Evolutionary conservation across 53 echinoderm and acorn worm genomes (phyloP), one percentile per base, ranked within the genome.

Genomic region (Echinometra lucunter): DNA sequence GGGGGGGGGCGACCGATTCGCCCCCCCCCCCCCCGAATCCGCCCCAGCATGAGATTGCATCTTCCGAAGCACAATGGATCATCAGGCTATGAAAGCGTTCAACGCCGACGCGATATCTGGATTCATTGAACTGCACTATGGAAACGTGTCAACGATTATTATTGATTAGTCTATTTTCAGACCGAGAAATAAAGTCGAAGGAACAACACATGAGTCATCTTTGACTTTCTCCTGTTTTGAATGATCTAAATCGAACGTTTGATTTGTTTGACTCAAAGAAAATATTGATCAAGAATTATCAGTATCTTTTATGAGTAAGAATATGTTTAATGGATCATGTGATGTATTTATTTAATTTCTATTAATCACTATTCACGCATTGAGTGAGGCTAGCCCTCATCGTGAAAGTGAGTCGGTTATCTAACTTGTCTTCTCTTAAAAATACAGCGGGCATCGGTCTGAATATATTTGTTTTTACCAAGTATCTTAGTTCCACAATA

Each of bases 81-180:
- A n/a, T n/a, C n/a, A n/a, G n/a, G n/a, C n/a, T n/a, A n/a, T n/a
- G n/a, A n/a, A n/a, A n/a, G n/a, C n/a, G n/a, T n/a, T n/a, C 13
- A 53, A 53, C 13, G 9, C 53, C 2, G 8, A 53, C 53, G 49
- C 9, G 4, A 9, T 4, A 49, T 9, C 4, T 49, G 4, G 9
- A 9, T 49, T 4, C 49, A 49, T 4, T 49, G 49, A 13, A 9
- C 8, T 53, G 83, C 83, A 49, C 83, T 83, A 83, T 83, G 83
- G 83, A 45, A 83, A 83, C 83, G 83, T 83, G 47, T 21, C 47
- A 47, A 83, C 83, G 83, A 49, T 49, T 45, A 4, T n/a, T 3
- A 83, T 83, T 83, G 83, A 75, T 28, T 83, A 83, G 83, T 83
- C 83, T 83, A 44, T 49, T 83, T 83, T 40, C 12, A 83, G 83